These are phyloP conservation scores for Helicoverpa assulta DNA, from an alignment of 2,888 invertebrate species.

Conservation along the genomic window DNA sequence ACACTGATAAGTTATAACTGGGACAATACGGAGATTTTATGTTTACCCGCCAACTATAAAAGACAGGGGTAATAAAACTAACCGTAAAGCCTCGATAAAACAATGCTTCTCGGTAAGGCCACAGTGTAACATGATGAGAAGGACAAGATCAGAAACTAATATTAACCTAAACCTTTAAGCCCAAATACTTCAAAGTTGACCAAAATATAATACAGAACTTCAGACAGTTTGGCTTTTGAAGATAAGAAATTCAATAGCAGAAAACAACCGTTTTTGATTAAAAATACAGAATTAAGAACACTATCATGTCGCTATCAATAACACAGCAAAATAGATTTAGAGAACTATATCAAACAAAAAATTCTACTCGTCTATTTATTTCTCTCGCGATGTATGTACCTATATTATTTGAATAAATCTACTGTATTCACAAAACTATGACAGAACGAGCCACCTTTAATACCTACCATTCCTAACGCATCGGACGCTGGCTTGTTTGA, in stretches of 20 bases:
- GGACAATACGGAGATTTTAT: conserved; percentile 53
- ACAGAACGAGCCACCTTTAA: conserved; percentile 33
- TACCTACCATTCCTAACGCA: conserved; percentile 26
- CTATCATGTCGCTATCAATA: too few relatives aligned
- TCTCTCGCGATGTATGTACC: too few relatives aligned
- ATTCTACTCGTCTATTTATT: too few relatives aligned
- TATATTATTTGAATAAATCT: conserved; percentile 1
- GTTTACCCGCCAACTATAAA: conserved; percentile 41
- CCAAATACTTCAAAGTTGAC: too few relatives aligned
- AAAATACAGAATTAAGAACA: too few relatives aligned
- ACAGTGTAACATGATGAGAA: conserved; percentile 10
- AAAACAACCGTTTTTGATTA: too few relatives aligned
- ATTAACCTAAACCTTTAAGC: not conserved
- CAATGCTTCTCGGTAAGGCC: conserved; percentile 49
- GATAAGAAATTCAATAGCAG: too few relatives aligned
- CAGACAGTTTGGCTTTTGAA: too few relatives aligned
- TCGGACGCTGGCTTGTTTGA: conserved; percentile 40
- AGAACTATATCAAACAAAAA: too few relatives aligned
- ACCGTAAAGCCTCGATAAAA: conserved; percentile 62
- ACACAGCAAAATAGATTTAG: too few relatives aligned
- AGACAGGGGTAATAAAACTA: conserved; percentile 57
- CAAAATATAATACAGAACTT: too few relatives aligned
- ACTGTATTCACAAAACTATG: not conserved
- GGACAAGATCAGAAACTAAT: not conserved
- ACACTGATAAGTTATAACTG: conserved; percentile 49